Base-by-base conservation (phyloP, 1,140 invertebrate genomes). In the Euschistus heros region DNA sequence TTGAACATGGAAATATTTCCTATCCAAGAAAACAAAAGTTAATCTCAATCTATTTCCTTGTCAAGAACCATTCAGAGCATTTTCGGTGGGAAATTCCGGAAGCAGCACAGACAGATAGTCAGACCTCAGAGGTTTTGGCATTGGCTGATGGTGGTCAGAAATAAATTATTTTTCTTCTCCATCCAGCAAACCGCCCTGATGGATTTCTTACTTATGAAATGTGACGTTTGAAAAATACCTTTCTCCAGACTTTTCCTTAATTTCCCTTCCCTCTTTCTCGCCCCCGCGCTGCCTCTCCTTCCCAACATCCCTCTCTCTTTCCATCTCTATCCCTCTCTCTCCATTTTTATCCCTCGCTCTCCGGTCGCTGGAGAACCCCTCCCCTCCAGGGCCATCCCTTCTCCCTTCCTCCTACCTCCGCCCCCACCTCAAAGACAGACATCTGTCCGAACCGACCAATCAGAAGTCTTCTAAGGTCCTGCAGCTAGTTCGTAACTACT, bases 181-280 rank as follows among this genome's bases (percentile, higher is more conserved):
- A 37, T 3, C 63, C 20, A 50, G 47, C n/a, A 5, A 50, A 22
- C 24, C 26, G 22, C 44, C 46, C 64, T 69, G 66, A 67, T 69
- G 64, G 66, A 69, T 69, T 67, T 67, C 54, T 65, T 65, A 63
- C 66, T 68, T 64, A 65, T 62, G 66, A 64, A 67, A 65, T 67
- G 68, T 62, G 66, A 67, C 66, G 63, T 26, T 15, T 68, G 68
- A 68, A 66, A 68, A 68, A 68, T 68, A 54, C 54, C 68, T 69
- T 67, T 70, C 64, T 67, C 70, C 68, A 72, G 71, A 72, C 70
- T 76, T 50, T 75, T 68, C 71, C 71, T 73, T 67, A 65, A 68
- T 65, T 67, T 60, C 60, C 62, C 65, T 37, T 64, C 55, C 30
- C 54, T 26, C 46, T 64, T 24, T 7, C 15, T 15, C 22, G 18